A percentile compares a stretch with the other conserved stretches of the same genome.
phyloP scores from a whole-genome alignment of 2,113 vertebrate species.

The Protobothrops flavoviridis region DNA sequence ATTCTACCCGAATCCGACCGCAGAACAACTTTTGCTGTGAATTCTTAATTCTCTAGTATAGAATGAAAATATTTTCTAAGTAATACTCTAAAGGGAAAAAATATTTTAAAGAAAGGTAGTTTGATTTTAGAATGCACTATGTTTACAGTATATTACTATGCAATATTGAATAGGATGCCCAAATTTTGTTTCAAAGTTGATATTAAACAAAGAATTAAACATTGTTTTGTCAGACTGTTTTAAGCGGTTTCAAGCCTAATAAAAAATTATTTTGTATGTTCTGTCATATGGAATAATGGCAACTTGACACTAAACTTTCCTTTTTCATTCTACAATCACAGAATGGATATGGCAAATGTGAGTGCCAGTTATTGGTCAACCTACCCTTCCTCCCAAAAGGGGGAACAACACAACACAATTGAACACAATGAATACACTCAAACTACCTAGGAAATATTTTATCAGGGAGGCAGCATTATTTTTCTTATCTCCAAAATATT shows the following conservation, averaged over 20 bases:
- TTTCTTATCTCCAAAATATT: not conserved
- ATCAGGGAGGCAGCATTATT: not conserved
- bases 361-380: not conserved
- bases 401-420: not conserved
- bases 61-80: not conserved
- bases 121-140: slow-evolving; percentile 16
- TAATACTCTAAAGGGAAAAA: not conserved
- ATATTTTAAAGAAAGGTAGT: not conserved
- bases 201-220: not conserved
- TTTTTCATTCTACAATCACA: not conserved
- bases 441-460: not conserved
- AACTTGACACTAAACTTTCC: not conserved
- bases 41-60: not conserved
- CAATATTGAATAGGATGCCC: not conserved
- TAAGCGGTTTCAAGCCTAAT: not conserved
- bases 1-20: not conserved
- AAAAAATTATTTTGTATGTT: not conserved
- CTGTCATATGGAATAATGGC: not conserved
- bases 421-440: not conserved
- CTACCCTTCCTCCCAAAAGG: not conserved
- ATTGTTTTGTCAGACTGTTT: not conserved
- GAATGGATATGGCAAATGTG: not conserved
- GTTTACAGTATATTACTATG: slow-evolving; percentile 21
- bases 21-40: not conserved
- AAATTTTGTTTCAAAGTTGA: not conserved